Conservation (phyloP, 2,797 vertebrate genomes). For the Buphagus erythrorhynchus region DNA sequence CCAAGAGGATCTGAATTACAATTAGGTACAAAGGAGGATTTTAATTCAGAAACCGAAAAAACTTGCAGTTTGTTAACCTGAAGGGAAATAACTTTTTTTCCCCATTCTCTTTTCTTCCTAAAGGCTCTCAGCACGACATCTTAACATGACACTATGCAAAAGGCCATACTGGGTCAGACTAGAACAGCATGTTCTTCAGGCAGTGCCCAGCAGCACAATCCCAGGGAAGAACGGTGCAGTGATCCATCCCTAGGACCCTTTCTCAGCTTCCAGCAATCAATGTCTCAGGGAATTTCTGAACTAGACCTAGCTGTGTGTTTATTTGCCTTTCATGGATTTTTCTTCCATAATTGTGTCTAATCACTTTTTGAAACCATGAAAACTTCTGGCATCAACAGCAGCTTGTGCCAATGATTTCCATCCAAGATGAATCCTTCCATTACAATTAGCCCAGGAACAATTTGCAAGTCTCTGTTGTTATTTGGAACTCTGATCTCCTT, state of each 20-base stretch:
- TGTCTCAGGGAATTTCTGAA: neutral
- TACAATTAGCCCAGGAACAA: neutral
- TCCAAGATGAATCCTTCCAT: conserved; percentile 6
- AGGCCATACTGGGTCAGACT: neutral
- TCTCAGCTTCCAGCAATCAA: neutral
- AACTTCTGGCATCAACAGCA: neutral
- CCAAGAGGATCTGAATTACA: neutral
- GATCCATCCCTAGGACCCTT: neutral
- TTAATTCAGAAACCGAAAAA: neutral
- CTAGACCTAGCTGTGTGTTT: neutral
- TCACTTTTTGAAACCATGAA: conserved; percentile 30
- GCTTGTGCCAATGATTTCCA: conserved; percentile 27
- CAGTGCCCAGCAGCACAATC: neutral
- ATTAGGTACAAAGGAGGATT: neutral
- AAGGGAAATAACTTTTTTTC: neutral
- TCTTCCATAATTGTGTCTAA: conserved; percentile 21
- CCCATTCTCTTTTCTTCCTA: neutral
- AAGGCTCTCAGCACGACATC: neutral
- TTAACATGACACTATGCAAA: neutral
- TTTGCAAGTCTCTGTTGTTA: conserved; percentile 11
- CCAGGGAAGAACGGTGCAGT: neutral
- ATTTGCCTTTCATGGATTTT: neutral
- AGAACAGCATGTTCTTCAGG: neutral
- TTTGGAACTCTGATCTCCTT: neutral
- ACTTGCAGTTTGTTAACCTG: neutral